Base-by-base conservation (phyloP, 2,888 invertebrate genomes). In the Cordilura impudica region DNA sequence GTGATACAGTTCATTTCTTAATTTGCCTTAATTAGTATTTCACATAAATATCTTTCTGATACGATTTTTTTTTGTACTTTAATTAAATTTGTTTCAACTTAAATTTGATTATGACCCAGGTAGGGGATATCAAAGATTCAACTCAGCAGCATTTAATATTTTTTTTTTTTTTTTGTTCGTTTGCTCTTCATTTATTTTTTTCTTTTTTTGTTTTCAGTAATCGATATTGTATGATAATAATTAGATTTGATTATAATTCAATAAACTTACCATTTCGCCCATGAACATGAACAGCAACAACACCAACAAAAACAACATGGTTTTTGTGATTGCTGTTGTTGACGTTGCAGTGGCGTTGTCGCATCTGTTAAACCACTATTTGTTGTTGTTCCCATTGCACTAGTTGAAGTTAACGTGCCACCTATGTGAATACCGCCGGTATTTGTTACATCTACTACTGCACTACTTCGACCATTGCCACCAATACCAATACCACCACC, bases 271-370 rank as follows among this genome's bases (percentile, higher is more conserved):
- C 89, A 89, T 81, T 89, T 89, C 81, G 87, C 88, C 88, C 93
- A 93, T 87, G 93, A 93, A 90, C 93, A 94, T 88, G 93, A 93
- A 90, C 93, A 94, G 89, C 93, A 93, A 86, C 93, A 94, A 87
- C 93, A 93, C 92, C 93, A 93, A 85, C 93, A 93, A 84, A 93
- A 92, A 87, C 93, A 93, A 87, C 93, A 93, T 58, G 92, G 92
- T 87, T 92, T 93, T 83, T 91, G 90, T 65, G 91, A 90, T 86
- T 91, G 86, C 87, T 89, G 87, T 85, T 86, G 88, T 81, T 87
- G 90, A 84, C 86, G 81, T 35, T 78, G 83, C 47, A 69, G 74
- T 65, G 61, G 63, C 21, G 69, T 85, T 66, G 86, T 80, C 66
- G 83, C 82, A 69, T 83, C 83, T 23, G 79, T 60, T 31, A 74